These are phyloP conservation scores for Gryllus bimaculatus DNA, from an alignment of 1,140 invertebrate species.

Conservation along the genomic window DNA sequence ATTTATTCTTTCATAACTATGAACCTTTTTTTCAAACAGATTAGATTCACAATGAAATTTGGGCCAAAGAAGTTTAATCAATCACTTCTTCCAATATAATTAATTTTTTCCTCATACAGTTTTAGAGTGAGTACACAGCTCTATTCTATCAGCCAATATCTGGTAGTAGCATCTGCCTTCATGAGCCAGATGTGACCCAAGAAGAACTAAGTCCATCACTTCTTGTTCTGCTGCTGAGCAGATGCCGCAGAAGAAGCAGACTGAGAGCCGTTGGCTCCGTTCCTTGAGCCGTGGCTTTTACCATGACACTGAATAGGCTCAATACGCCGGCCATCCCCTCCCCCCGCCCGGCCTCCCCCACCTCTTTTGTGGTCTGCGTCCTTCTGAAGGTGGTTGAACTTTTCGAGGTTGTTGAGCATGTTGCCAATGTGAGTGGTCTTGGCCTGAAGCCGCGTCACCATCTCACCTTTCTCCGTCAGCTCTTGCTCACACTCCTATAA, in stretches of 20 bases:
- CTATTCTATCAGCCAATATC: too few relatives aligned
- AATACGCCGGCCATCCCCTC: background rate
- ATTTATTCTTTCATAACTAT: too few relatives aligned
- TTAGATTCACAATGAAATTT: too few relatives aligned
- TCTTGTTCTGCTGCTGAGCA: background rate
- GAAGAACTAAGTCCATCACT: too few relatives aligned
- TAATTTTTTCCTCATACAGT: too few relatives aligned
- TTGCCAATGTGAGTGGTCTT: constrained; percentile 85
- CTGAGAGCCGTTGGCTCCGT: background rate
- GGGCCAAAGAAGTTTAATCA: too few relatives aligned
- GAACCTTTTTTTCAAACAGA: too few relatives aligned
- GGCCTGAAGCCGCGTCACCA: constrained; percentile 79
- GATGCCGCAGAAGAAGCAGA: background rate
- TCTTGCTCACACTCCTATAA: constrained; percentile 81
- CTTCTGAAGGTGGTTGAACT: constrained; percentile 63
- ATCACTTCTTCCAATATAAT: too few relatives aligned
- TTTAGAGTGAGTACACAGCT: too few relatives aligned
- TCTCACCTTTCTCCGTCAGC: constrained; percentile 81
- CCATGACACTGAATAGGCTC: background rate
- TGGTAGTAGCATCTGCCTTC: too few relatives aligned
- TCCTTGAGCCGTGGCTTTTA: background rate
- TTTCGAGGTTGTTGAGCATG: constrained; percentile 79
- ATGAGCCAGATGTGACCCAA: too few relatives aligned
- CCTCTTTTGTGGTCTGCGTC: constrained; percentile 29
- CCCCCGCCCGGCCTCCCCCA: background rate